Percentiles rank a stretch among this genome's conserved stretches.
These are phyloP conservation scores for Gallinago media DNA, from an alignment of 2,113 vertebrate species.

Conservation along the genomic window DNA sequence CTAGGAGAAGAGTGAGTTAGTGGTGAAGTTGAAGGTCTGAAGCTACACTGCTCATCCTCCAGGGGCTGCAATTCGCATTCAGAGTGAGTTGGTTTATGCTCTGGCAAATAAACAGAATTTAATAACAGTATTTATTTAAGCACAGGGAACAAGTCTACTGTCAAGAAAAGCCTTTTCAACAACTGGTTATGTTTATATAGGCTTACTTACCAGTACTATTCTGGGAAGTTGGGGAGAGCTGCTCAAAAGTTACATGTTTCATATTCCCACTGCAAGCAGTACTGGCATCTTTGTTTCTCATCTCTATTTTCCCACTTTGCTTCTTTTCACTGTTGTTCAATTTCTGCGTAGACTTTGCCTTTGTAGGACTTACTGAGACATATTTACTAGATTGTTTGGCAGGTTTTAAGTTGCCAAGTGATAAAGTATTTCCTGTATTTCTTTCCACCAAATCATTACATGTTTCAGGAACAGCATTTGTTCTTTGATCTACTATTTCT, in stretches of 20 bases:
- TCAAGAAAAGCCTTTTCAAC: background rate
- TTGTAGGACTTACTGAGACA: background rate
- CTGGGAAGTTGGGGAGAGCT: background rate
- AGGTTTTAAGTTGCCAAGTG: background rate
- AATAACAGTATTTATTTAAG: background rate
- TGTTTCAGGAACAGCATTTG: background rate
- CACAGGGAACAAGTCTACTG: background rate
- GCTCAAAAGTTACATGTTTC: slow-evolving; percentile 73
- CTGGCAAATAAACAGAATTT: slow-evolving; percentile 45
- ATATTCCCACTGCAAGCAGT: slow-evolving; percentile 8
- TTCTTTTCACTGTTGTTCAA: background rate
- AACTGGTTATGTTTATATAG: background rate
- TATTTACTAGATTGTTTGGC: background rate
- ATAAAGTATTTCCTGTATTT: background rate
- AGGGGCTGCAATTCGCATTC: slow-evolving; percentile 26
- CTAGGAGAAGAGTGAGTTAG: slow-evolving; percentile 95
- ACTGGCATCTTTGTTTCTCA: background rate
- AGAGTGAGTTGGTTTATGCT: slow-evolving; percentile 30
- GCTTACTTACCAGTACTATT: slow-evolving; percentile 74
- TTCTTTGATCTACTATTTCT: background rate
- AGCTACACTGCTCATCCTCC: slow-evolving; percentile 83
- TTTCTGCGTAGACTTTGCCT: background rate
- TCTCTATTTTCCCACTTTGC: background rate
- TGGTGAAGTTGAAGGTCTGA: slow-evolving; percentile 91
- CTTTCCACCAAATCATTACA: background rate